phyloP scores from a whole-genome alignment of 2,888 invertebrate species.

The Mythimna albipuncta region DNA sequence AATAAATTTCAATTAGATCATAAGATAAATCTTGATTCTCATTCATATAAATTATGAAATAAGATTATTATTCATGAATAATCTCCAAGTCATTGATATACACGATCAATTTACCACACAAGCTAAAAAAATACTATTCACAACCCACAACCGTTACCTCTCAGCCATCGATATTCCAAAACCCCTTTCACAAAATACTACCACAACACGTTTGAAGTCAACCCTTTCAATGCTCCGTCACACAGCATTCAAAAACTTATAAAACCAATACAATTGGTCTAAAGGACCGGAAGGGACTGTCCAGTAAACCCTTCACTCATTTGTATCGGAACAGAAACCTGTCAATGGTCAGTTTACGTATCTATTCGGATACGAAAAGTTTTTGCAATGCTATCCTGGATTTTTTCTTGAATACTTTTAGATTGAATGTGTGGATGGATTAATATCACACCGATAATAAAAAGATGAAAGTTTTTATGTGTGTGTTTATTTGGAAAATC shows the following conservation, averaged over 20 bases:
- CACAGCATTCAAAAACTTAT: conserved; percentile 42
- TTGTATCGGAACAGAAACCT: conserved; percentile 45
- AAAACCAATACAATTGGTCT: conserved; percentile 42
- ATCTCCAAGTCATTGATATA: conserved; percentile 16
- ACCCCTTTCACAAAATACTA: conserved; percentile 20
- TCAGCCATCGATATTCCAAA: conserved; percentile 30
- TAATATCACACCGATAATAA: too few relatives aligned
- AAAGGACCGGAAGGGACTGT: conserved; percentile 61
- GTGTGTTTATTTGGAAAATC: too few relatives aligned
- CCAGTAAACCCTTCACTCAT: conserved; percentile 56
- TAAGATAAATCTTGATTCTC: too few relatives aligned
- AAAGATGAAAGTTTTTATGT: too few relatives aligned
- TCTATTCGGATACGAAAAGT: conserved; percentile 17
- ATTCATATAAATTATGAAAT: too few relatives aligned
- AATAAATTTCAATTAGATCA: too few relatives aligned
- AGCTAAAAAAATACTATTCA: conserved; percentile 11
- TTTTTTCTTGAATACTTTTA: conserved; percentile 31
- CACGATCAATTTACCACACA: neutral
- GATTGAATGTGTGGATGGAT: neutral
- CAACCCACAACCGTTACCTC: neutral
- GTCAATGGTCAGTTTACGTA: conserved; percentile 39
- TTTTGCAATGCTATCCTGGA: conserved; percentile 33
- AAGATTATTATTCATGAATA: too few relatives aligned
- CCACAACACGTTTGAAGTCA: conserved; percentile 38
- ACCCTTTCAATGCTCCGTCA: conserved; percentile 53